Base-by-base conservation (phyloP, 2,888 invertebrate genomes). In the Apantesis nais region DNA sequence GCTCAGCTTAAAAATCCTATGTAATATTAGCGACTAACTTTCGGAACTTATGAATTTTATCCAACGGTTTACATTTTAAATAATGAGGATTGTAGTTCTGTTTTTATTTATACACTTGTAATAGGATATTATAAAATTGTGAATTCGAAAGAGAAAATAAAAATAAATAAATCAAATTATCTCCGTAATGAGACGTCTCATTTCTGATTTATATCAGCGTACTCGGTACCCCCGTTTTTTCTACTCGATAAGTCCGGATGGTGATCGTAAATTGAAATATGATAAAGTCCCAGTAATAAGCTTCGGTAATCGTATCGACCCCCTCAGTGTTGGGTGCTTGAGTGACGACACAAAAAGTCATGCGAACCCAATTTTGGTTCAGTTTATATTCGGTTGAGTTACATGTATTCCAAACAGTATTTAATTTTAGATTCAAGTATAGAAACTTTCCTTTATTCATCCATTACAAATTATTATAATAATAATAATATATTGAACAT, bases 221-320 rank as follows among this genome's bases (percentile, higher is more conserved):
- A 85, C 82, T 83, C 73, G 70, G 86, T 89, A 86, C 92, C 92
- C 86, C 89, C 85, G 90, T 92, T 93, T 93, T 94, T 95, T 94
- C 91, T 92, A 88, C 92, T 90, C 93, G 91, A 93, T 95, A 94
- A 94, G 91, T 88, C 89, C 82, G 90, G 88, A 89, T 93, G 93
- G 92, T 89, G 94, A 92, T 94, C 94, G 90, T 94, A 95, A 95
- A 94, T 95, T 95, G 95, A 95, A 95, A 95, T 93, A 95, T 94
- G 95, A 95, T 94, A 93, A 93, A 95, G 93, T 93, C 89, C 84
- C 88, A 88, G 89, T 94, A 94, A 93, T 94, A 91, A 93, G 93
- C 91, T 78, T 79, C 79, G 82, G 87, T 91, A 92, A 92, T 92
- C 89, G 86, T 87, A 87, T 88, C 90, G 90, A 90, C 93, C 93